Evolutionary conservation across 2,797 vertebrate genomes (phyloP).

Genomic region (Orestias chungarensis): DNA sequence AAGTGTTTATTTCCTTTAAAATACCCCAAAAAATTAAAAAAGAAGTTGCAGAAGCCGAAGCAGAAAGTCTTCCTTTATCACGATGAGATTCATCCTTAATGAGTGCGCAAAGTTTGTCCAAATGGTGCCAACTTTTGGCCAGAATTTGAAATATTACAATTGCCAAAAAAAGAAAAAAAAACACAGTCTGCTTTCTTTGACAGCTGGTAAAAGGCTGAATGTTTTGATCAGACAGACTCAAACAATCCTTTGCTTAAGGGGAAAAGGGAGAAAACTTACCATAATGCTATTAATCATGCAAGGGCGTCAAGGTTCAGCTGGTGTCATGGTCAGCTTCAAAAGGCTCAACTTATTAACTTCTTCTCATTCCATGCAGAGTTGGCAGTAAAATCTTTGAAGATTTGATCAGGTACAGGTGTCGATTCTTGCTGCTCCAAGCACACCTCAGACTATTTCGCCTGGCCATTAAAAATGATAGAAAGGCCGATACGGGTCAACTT

Average conservation of each 20-base stretch:
- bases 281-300: slow-evolving; percentile 77
- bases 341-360: slow-evolving; percentile 76
- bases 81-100: slow-evolving; percentile 43
- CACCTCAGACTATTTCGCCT: slow-evolving; percentile 67
- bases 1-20: slow-evolving; percentile 69
- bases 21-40: too few species aligned
- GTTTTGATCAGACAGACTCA: slow-evolving; percentile 79
- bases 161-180: too few species aligned
- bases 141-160: slow-evolving; percentile 36
- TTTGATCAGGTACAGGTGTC: slow-evolving; percentile 81
- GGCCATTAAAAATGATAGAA: slow-evolving; percentile 71
- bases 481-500: slow-evolving; percentile 65
- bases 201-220: slow-evolving; percentile 66
- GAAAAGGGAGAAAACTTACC: slow-evolving; percentile 48
- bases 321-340: slow-evolving; percentile 80
- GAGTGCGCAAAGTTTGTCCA: slow-evolving; percentile 57
- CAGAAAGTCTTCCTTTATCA: slow-evolving; percentile 58
- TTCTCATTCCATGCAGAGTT: slow-evolving; percentile 69
- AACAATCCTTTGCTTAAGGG: slow-evolving; percentile 59
- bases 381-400: slow-evolving; percentile 77
- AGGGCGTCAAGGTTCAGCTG: slow-evolving; percentile 72
- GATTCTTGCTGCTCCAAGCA: slow-evolving; percentile 75
- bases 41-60: slow-evolving; percentile 44
- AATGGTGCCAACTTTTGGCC: slow-evolving; percentile 35
- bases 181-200: slow-evolving; percentile 57